A percentile compares a stretch with the other conserved stretches of the same genome.
Conservation (phyloP, 2,113 vertebrate species). For the Gymnocephalus cernua region DNA sequence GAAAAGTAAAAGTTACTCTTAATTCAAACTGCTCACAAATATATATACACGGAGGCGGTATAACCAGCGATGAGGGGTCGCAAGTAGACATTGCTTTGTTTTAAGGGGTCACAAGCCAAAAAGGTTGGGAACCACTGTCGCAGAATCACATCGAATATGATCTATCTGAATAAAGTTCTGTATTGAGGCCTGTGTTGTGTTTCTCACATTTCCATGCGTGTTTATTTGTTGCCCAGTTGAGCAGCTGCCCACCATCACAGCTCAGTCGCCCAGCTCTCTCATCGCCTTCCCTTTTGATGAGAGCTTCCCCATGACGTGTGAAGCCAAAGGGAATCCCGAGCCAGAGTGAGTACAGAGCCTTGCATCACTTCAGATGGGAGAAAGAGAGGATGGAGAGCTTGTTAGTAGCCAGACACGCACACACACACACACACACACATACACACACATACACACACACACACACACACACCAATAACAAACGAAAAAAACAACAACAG, state of each 20-base stretch:
- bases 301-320: constrained; percentile 91
- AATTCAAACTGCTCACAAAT: background rate
- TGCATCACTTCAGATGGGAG: background rate
- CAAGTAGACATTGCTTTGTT: background rate
- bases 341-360: constrained; percentile 87
- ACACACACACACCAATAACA: constrained; percentile 1
- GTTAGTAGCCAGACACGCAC: constrained; percentile 37
- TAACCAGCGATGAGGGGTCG: background rate
- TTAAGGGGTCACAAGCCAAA: constrained; percentile 2
- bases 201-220: constrained; percentile 44
- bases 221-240: constrained; percentile 85
- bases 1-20: background rate
- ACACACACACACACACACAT: too few relatives aligned
- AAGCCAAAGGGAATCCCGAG: constrained; percentile 93
- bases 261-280: constrained; percentile 86
- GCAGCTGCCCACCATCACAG: constrained; percentile 93
- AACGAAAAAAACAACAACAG: constrained; percentile 36
- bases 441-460: too few relatives aligned
- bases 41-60: too few relatives aligned
- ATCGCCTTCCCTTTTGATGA: constrained; percentile 96
- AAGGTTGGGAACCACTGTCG: constrained; percentile 41
- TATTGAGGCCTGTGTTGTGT: constrained; percentile 13
- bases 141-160: background rate
- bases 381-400: background rate
- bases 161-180: background rate